These are phyloP conservation scores for Chrysotoxum bicinctum DNA, from an alignment of 2,888 invertebrate genomes.

Conservation along the genomic window DNA sequence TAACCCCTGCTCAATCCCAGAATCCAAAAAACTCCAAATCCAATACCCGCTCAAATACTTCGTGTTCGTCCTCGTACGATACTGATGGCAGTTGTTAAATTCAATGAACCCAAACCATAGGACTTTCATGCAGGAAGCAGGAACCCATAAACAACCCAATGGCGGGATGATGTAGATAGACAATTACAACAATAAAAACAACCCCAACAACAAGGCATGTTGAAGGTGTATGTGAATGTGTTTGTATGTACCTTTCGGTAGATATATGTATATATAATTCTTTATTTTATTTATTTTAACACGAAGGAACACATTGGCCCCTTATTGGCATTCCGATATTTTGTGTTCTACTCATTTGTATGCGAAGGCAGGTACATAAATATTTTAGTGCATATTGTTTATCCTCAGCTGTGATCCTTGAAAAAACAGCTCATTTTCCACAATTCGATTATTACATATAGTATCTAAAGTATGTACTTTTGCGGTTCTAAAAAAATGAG, in stretches of 20 bases:
- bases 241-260: background rate
- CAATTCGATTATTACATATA: slow-evolving; percentile 14
- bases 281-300: background rate
- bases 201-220: background rate
- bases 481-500: background rate
- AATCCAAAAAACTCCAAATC: background rate
- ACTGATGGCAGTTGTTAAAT: slow-evolving; percentile 19
- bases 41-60: background rate
- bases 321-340: slow-evolving; percentile 59
- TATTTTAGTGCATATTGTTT: slow-evolving; percentile 35
- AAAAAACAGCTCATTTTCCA: slow-evolving; percentile 15
- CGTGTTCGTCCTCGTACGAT: background rate
- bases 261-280: background rate
- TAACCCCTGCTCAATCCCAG: background rate
- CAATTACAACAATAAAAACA: slow-evolving; percentile 28
- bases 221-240: slow-evolving; percentile 4
- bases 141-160: slow-evolving; percentile 44
- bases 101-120: slow-evolving; percentile 44
- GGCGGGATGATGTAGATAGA: slow-evolving; percentile 25
- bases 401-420: slow-evolving; percentile 35
- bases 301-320: slow-evolving; percentile 36
- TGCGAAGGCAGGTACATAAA: slow-evolving; percentile 42
- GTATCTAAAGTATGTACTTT: background rate
- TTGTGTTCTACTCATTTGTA: slow-evolving; percentile 48
- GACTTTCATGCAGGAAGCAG: background rate